phyloP scores from a whole-genome alignment of 1,140 invertebrate genomes.

The Sipha flava region DNA sequence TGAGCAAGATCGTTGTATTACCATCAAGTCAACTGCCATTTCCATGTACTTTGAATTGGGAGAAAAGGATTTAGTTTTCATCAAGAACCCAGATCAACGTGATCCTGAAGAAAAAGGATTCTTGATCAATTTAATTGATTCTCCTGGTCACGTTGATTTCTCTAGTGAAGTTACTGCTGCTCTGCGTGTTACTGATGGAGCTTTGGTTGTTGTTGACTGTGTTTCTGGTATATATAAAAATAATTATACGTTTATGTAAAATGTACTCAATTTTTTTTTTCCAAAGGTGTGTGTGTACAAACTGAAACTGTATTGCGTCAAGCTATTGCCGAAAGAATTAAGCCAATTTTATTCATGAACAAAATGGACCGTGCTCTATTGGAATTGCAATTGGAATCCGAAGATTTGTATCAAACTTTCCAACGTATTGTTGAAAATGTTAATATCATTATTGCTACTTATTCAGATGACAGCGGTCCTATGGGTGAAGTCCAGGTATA shows the following conservation, averaged over 20 bases:
- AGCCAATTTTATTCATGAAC: conserved; percentile 99
- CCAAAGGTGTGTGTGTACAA: conserved; percentile 99
- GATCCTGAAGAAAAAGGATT: conserved; percentile 88
- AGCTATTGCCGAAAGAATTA: conserved; percentile 97
- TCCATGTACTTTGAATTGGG: conserved; percentile 96
- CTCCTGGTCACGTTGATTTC: conserved; percentile 98
- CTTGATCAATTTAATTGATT: conserved; percentile 98
- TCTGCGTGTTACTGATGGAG: conserved; percentile 97
- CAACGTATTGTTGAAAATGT: conserved; percentile 99
- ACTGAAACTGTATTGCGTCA: conserved; percentile 98
- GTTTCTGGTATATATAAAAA: conserved; percentile 85
- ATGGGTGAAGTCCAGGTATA: conserved; percentile 98
- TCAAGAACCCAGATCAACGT: conserved; percentile 77
- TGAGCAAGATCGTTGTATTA: conserved; percentile 99
- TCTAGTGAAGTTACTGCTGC: conserved; percentile 98
- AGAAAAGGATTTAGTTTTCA: conserved; percentile 85
- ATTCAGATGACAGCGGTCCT: conserved; percentile 90
- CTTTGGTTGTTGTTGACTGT: conserved; percentile 98
- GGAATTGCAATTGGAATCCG: conserved; percentile 88
- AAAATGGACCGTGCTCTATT: conserved; percentile 98
- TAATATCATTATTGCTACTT: conserved; percentile 99
- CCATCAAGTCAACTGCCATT: conserved; percentile 99
- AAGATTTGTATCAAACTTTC: conserved; percentile 99
- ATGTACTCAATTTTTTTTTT: background rate
- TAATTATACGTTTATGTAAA: no score